phyloP scores from a whole-genome alignment of 2,113 vertebrate genomes.

The Zapus hudsonius region DNA sequence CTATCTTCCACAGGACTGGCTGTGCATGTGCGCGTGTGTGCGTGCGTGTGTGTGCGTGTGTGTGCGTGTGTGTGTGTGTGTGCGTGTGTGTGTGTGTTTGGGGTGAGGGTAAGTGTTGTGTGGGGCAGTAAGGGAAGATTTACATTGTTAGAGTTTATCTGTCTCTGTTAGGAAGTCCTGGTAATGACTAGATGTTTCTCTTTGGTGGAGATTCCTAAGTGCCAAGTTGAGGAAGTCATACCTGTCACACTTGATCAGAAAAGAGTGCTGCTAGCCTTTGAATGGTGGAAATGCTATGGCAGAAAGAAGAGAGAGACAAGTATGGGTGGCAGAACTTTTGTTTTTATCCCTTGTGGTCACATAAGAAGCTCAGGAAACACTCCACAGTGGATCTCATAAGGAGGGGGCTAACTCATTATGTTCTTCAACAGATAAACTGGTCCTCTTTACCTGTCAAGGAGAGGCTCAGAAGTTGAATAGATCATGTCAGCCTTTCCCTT shows the following conservation, averaged over 20 bases:
- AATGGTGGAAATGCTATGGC: background rate
- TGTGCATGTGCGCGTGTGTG: background rate
- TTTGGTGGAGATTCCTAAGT: background rate
- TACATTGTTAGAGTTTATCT: background rate
- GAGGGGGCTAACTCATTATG: background rate
- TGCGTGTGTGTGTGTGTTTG: background rate
- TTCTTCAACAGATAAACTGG: background rate
- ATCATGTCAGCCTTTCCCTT: background rate
- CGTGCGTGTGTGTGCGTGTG: too few relatives aligned
- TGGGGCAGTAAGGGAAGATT: background rate
- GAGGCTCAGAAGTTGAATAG: background rate
- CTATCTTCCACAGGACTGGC: background rate
- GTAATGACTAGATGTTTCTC: background rate
- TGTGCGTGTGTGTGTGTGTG: too few relatives aligned
- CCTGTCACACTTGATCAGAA: background rate
- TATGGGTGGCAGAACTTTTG: constrained; percentile 22
- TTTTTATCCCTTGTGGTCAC: background rate
- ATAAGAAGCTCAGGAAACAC: background rate
- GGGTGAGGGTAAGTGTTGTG: background rate
- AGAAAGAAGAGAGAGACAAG: background rate
- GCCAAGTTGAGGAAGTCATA: background rate
- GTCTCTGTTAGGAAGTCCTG: background rate
- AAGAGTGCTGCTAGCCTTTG: background rate
- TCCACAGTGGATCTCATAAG: background rate
- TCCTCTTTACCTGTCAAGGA: background rate